Evolutionary conservation across 1,140 invertebrate genomes (phyloP).

Genomic region (Phortica variegata): DNA sequence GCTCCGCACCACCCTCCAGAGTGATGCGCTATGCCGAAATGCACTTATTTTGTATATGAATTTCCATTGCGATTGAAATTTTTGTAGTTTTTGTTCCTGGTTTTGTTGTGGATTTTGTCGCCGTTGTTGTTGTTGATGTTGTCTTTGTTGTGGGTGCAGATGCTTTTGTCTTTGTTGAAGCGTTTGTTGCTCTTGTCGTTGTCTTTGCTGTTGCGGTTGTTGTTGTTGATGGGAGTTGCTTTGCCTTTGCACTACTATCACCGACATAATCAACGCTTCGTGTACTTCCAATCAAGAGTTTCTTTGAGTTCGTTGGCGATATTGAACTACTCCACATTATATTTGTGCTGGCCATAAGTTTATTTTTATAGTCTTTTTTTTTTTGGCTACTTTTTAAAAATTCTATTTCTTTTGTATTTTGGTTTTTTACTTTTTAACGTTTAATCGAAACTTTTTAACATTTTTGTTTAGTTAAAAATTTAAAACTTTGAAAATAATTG

Average conservation of each 20-base stretch:
- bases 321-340: conserved; percentile 57
- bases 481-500: too few species aligned
- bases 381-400: too few species aligned
- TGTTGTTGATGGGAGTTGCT: too few species aligned
- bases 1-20: conserved; percentile 57
- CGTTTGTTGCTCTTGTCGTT: conserved; percentile 19
- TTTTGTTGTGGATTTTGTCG: conserved; percentile 11
- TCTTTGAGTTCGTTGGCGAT: conserved; percentile 57
- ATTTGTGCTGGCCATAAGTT: conserved; percentile 16
- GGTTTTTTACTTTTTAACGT: too few species aligned
- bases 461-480: too few species aligned
- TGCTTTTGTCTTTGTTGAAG: conserved; percentile 13
- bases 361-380: too few species aligned
- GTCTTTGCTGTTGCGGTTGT: conserved; percentile 27
- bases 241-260: conserved; percentile 28
- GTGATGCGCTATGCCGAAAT: conserved; percentile 58
- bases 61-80: conserved; percentile 57
- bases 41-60: conserved; percentile 57
- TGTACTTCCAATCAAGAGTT: conserved; percentile 52
- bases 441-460: too few species aligned
- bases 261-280: conserved; percentile 57
- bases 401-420: too few species aligned
- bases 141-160: conserved; percentile 12
- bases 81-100: conserved; percentile 38
- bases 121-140: conserved; percentile 18